Base-by-base conservation (phyloP, 2,888 invertebrate genomes). In the Ramazzottius varieornatus region DNA sequence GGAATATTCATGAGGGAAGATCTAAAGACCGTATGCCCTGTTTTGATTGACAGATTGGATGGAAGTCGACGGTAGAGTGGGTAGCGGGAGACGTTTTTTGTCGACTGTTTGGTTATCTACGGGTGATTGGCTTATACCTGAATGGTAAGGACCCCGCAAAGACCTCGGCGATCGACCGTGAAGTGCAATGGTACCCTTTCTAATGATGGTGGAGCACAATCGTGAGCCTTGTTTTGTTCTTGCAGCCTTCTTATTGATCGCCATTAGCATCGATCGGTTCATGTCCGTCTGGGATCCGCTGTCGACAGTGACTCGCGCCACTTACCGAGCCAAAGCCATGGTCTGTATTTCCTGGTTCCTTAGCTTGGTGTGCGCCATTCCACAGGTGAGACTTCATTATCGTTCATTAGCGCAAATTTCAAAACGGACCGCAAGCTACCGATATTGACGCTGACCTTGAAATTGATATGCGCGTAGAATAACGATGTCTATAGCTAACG, bases 241-340 rank as follows among this genome's bases (percentile, higher is more conserved):
- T 54, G 24, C 24, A 54, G 54, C 54, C 24, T 54, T 54, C 29
- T 8, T 54, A 8, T 24, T 54, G 20, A 54, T 54, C 29, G 54
- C 54, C 54, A 54, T 54, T 24, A 54, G 54, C 54, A 29, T 54
- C n/a, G 54, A 54, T 54, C 54, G 54, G 8, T 54, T 54, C 29
- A 54, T 54, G 54, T 54, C 54, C 29, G 54, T 54, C 20, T 54
- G 54, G 54, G 54, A 54, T 54, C 54, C 54, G 24, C 29, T 54
- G 54, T 54, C 54, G 29, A 54, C 54, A 4, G 54, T 29, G 4
- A 16, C n/a, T 29, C 20, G 29, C n/a, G 54, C 54, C 54, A 54
- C 54, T 29, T 24, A 8, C 20, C 54, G 54, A 29, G 54, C 54
- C 13, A 54, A 54, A 54, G 54, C 29, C 20, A 54, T 54, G 54